These are phyloP conservation scores for Nettapus auritus DNA, from an alignment of 2,113 vertebrate genomes.

Conservation along the genomic window DNA sequence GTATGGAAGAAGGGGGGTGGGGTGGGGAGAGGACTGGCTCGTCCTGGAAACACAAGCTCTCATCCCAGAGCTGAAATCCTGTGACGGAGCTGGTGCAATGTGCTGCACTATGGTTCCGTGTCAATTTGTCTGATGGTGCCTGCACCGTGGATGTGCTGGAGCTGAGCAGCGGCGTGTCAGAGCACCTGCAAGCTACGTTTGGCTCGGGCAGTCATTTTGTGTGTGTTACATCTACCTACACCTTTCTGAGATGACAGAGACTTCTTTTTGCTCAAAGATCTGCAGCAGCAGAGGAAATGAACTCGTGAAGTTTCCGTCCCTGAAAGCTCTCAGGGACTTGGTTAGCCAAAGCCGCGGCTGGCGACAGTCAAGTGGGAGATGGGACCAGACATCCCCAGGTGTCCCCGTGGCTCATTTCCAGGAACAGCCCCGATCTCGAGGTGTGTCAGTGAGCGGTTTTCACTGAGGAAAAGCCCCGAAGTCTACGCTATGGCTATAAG, in stretches of 20 bases:
- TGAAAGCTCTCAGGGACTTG: no score
- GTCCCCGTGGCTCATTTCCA: background rate
- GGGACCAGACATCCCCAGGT: background rate
- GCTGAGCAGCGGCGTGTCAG: background rate
- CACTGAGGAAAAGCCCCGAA: background rate
- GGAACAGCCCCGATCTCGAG: background rate
- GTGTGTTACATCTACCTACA: background rate
- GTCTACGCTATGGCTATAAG: rapidly evolving
- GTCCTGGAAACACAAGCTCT: background rate
- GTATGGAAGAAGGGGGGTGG: background rate
- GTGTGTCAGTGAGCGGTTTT: rapidly evolving
- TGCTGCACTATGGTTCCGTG: background rate
- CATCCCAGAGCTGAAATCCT: background rate
- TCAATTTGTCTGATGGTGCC: background rate
- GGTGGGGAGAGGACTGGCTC: rapidly evolving
- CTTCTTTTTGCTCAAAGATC: rapidly evolving
- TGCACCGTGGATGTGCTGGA: background rate
- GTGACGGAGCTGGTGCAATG: background rate
- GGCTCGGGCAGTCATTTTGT: background rate
- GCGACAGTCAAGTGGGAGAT: background rate
- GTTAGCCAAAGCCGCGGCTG: background rate
- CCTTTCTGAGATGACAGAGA: background rate
- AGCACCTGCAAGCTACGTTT: rapidly evolving
- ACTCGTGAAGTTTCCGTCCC: no score
- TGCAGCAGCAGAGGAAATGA: no score